Conservation (phyloP, 2,888 invertebrate genomes). For the Cheilosia vulpina region DNA sequence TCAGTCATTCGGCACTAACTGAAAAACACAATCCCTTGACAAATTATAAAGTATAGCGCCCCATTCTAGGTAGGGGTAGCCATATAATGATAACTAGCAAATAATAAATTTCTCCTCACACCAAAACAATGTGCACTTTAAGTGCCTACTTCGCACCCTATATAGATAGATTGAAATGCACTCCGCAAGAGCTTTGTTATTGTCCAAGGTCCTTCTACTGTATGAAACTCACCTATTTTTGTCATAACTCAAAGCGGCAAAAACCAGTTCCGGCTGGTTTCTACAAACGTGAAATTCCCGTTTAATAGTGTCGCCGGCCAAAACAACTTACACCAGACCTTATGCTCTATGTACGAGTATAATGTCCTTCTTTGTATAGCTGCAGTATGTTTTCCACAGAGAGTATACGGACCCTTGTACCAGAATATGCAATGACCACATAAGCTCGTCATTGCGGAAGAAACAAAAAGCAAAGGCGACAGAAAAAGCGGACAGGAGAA, state of each 20-base stretch:
- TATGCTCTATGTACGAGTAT: background rate
- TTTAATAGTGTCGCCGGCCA: constrained; percentile 33
- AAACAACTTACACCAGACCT: background rate
- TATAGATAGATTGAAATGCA: background rate
- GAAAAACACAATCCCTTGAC: background rate
- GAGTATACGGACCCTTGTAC: background rate
- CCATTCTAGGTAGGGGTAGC: too few species aligned
- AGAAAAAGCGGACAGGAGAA: constrained; percentile 45
- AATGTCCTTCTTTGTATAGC: background rate
- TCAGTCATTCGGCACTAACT: too few species aligned
- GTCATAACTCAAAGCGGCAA: constrained; percentile 29
- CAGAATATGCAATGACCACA: constrained; percentile 48
- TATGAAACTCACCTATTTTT: background rate
- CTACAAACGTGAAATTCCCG: constrained; percentile 39
- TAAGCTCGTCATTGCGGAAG: constrained; percentile 4
- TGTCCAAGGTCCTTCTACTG: background rate
- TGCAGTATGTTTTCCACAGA: background rate
- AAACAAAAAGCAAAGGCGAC: background rate
- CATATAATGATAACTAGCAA: background rate
- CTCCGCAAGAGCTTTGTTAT: background rate
- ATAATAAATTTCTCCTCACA: background rate
- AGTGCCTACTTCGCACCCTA: constrained; percentile 4
- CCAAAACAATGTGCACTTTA: background rate
- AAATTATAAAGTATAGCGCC: constrained; percentile 5
- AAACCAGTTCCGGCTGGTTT: constrained; percentile 49